Evolutionary conservation across 1,140 invertebrate species (phyloP).

Genomic region (Harpegnathos saltator): DNA sequence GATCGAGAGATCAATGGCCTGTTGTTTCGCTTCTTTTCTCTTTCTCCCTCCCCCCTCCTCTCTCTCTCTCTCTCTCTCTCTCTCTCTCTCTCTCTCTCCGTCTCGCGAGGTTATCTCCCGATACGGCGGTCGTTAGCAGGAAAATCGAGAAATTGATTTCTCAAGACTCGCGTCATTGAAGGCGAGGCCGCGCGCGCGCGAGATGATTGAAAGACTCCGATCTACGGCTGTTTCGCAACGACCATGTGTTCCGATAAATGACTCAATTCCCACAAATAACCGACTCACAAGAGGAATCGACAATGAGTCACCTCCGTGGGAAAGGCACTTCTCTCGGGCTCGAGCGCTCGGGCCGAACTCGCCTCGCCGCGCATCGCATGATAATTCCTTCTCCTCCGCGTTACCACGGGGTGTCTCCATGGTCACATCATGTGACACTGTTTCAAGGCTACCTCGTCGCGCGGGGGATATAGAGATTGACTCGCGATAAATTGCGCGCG

Average conservation of each 20-base stretch:
- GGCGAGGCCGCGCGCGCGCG: constrained; percentile 47
- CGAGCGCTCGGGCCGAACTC: neutral
- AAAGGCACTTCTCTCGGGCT: constrained; percentile 25
- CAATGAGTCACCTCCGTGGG: constrained; percentile 52
- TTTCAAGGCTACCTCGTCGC: too few relatives aligned
- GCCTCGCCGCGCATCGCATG: neutral
- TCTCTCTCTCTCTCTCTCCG: too few relatives aligned
- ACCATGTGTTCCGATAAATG: constrained; percentile 61
- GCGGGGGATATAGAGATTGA: too few relatives aligned
- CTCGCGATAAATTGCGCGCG: too few relatives aligned
- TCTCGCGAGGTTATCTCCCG: neutral
- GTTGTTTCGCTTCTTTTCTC: neutral
- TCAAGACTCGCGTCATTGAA: constrained; percentile 30
- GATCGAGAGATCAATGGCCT: neutral
- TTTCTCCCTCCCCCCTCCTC: too few relatives aligned
- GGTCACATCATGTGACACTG: too few relatives aligned
- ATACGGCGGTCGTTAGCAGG: neutral
- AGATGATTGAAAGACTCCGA: constrained; percentile 42
- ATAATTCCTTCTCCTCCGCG: too few relatives aligned
- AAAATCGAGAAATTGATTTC: constrained; percentile 37
- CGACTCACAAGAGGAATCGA: constrained; percentile 18
- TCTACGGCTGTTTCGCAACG: constrained; percentile 51
- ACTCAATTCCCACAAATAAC: constrained; percentile 46
- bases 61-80: too few relatives aligned
- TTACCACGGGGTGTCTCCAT: too few relatives aligned